Base-by-base conservation (phyloP, 2,888 invertebrate genomes). In the Plusia festucae region DNA sequence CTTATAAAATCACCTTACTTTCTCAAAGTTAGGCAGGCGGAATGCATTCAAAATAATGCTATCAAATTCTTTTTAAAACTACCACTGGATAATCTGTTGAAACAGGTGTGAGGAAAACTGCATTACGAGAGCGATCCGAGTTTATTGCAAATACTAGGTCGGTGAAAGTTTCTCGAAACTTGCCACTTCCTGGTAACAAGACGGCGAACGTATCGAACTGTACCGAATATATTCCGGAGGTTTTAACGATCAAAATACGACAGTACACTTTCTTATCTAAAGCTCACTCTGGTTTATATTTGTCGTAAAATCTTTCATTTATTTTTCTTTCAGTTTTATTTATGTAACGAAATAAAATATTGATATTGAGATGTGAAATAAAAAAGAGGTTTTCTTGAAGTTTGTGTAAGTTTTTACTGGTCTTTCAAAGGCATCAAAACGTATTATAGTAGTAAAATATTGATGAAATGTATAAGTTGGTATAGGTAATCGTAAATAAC, bases 301-400 rank as follows among this genome's bases (percentile, higher is more conserved):
- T 59, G 64, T 71, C 71, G 65, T 81, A 78, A 81, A 78, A 65
- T 70, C 56, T 78, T 78, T 81, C 68, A 75, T 78, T 75, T 75
- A 63, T 63, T 71, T 68, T 71, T 52, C 69, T 58, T 60, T 60
- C 60, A 52, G 34, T 51, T 60, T 76, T 40, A 32, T 20, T n/a
- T 65, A 56, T 58, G 32, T 57, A 27, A 49, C n/a, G 55, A 69
- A 76, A 76, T 65, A 58, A 64, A 62, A 76, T 75, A 73, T 72
- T 52, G 58, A 40, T 30, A 72, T 68, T 51, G 72, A 72, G 76
- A 53, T 63, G 55, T 69, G 59, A 68, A 70, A 76, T 60, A 56
- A 75, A 64, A 63, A 30, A 40, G 40, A 44, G 11, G 15, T 22
- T 62, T 53, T 46, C 56, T 54, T 8, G 11, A 52, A 52, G 22